phyloP scores from a whole-genome alignment of 2,797 vertebrate species.

The Microchirus variegatus region DNA sequence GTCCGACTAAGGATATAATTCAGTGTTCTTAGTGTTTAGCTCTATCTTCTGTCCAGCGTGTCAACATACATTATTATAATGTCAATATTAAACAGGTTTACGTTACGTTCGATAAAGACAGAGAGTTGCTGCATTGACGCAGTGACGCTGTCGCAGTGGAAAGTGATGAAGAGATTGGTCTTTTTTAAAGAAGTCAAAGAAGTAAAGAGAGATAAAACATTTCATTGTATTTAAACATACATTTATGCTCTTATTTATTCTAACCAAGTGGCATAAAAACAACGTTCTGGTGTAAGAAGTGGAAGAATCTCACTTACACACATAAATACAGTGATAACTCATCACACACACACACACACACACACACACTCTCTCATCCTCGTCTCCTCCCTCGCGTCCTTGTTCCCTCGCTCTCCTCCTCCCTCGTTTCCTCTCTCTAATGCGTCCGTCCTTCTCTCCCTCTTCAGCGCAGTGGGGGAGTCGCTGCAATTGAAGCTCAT shows the following conservation, averaged over 20 bases:
- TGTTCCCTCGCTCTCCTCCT: conserved; percentile 22
- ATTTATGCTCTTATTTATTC: too few relatives aligned
- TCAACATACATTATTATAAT: too few relatives aligned
- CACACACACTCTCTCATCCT: conserved; percentile 11
- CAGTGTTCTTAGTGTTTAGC: too few relatives aligned
- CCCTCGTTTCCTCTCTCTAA: conserved; percentile 51
- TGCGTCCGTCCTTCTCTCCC: conserved; percentile 56
- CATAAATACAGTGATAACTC: conserved; percentile 33
- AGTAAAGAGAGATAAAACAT: conserved; percentile 5
- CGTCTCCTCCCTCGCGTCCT: conserved; percentile 1
- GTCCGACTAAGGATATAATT: too few relatives aligned
- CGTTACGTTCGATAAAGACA: too few relatives aligned
- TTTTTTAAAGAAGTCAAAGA: conserved; percentile 18
- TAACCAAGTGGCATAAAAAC: too few relatives aligned
- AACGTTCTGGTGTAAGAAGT: too few relatives aligned
- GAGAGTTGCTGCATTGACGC: background rate
- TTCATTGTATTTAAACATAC: too few relatives aligned
- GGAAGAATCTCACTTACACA: conserved; percentile 20
- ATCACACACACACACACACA: conserved; percentile 12
- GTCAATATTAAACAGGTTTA: too few relatives aligned
- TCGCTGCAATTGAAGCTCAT: conserved; percentile 81
- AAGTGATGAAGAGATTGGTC: conserved; percentile 51
- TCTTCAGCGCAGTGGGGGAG: conserved; percentile 64
- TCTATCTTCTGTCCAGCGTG: too few relatives aligned
- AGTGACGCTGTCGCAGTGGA: background rate